These are phyloP conservation scores for Stratiomys singularior DNA, from an alignment of 2,888 invertebrate genomes.

Conservation along the genomic window DNA sequence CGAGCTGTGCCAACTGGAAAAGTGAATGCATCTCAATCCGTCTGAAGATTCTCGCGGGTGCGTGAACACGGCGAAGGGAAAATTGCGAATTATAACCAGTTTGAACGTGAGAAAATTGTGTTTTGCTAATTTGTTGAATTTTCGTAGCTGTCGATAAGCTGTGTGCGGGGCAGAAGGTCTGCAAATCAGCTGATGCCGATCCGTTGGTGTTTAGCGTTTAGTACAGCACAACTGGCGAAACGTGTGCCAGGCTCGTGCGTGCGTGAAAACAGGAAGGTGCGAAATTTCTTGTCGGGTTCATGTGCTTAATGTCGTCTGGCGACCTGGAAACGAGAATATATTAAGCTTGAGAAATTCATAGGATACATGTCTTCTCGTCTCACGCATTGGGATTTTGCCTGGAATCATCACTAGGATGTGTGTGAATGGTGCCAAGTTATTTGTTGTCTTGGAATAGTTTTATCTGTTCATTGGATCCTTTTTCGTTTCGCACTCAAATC, in stretches of 20 bases:
- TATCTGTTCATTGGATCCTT: no score
- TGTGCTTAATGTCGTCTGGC: no score
- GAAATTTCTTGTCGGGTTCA: no score
- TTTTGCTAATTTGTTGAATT: slow-evolving; percentile 26
- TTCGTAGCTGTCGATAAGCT: not conserved
- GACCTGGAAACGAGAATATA: no score
- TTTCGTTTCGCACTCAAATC: no score
- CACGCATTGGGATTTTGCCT: not conserved
- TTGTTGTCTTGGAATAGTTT: no score
- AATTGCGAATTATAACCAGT: not conserved
- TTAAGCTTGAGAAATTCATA: no score
- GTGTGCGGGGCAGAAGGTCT: not conserved
- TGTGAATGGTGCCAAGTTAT: no score
- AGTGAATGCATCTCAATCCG: not conserved
- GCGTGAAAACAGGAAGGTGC: not conserved
- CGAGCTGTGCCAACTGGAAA: not conserved
- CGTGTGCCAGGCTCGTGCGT: not conserved
- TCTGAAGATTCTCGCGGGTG: not conserved
- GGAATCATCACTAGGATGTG: not conserved
- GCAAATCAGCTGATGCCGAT: slow-evolving; percentile 33
- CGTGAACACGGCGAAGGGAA: not conserved
- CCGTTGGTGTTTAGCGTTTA: not conserved
- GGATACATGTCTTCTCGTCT: not conserved
- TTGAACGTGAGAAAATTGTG: not conserved
- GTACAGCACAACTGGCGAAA: not conserved